Conservation (phyloP, 2,113 vertebrate species). For the Gasterosteus aculeatus region DNA sequence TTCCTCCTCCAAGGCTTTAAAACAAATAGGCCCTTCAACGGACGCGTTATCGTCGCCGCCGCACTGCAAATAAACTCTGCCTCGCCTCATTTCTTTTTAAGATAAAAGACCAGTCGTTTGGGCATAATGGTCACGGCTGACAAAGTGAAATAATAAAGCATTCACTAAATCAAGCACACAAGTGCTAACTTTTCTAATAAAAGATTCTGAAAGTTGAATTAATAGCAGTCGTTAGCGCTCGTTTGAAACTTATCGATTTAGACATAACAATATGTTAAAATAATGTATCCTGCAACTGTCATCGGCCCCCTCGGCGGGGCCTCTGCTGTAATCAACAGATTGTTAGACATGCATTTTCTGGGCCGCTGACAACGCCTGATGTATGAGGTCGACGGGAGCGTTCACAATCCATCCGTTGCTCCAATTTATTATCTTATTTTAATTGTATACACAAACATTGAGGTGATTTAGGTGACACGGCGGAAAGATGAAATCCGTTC, state of each 20-base stretch:
- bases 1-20: conserved; percentile 65
- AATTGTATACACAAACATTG: conserved; percentile 99
- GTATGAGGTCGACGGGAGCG: conserved; percentile 93
- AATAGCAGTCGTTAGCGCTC: conserved; percentile 79
- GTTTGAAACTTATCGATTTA: conserved; percentile 83
- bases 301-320: conserved; percentile 53
- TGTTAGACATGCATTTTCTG: conserved; percentile 99
- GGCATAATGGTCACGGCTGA: conserved; percentile 70
- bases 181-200: conserved; percentile 77
- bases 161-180: conserved; percentile 78
- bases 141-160: conserved; percentile 79
- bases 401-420: conserved; percentile 96
- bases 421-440: conserved; percentile 99
- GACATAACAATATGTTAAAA: conserved; percentile 82
- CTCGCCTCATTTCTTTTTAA: conserved; percentile 71
- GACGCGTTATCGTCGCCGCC: conserved; percentile 55
- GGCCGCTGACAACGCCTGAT: conserved; percentile 93
- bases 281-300: conserved; percentile 79
- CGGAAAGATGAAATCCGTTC: conserved; percentile 99
- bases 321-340: conserved; percentile 98
- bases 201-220: conserved; percentile 78
- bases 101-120: conserved; percentile 79
- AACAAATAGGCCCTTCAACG: conserved; percentile 76
- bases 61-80: conserved; percentile 74
- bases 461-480: conserved; percentile 99